Conservation (phyloP, 2,113 vertebrate species). For the Pedetes capensis region DNA sequence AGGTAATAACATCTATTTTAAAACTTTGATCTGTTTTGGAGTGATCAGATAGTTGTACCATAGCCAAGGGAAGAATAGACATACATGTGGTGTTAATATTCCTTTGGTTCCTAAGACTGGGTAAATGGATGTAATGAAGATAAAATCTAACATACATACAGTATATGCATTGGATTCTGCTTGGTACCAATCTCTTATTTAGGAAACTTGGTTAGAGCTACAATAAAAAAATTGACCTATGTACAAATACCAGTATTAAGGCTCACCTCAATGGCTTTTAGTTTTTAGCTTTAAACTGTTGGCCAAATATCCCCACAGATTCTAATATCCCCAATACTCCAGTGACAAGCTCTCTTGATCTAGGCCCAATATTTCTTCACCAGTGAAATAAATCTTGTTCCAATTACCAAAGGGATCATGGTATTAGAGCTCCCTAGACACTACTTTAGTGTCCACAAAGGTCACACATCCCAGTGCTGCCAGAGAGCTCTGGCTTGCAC, state of each 20-base stretch:
- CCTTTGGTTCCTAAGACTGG: background rate
- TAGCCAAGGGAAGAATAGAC: background rate
- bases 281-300: conserved; percentile 54
- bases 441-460: background rate
- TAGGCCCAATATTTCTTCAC: conserved; percentile 13
- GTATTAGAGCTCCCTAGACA: conserved; percentile 1
- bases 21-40: background rate
- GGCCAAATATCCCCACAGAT: conserved; percentile 13
- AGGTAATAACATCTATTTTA: background rate
- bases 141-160: background rate
- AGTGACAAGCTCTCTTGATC: conserved; percentile 44
- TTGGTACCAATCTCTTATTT: background rate
- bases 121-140: background rate
- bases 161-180: background rate
- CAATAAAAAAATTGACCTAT: conserved; percentile 49
- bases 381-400: conserved; percentile 47
- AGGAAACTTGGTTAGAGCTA: background rate
- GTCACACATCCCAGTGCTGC: background rate
- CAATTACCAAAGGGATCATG: conserved; percentile 18
- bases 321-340: conserved; percentile 45
- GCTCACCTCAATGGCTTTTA: conserved; percentile 52
- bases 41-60: background rate
- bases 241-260: conserved; percentile 45
- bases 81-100: background rate
- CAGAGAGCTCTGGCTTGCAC: background rate